Evolutionary conservation across 1,140 invertebrate genomes (phyloP).

Genomic region (Mesaphorura yosii): DNA sequence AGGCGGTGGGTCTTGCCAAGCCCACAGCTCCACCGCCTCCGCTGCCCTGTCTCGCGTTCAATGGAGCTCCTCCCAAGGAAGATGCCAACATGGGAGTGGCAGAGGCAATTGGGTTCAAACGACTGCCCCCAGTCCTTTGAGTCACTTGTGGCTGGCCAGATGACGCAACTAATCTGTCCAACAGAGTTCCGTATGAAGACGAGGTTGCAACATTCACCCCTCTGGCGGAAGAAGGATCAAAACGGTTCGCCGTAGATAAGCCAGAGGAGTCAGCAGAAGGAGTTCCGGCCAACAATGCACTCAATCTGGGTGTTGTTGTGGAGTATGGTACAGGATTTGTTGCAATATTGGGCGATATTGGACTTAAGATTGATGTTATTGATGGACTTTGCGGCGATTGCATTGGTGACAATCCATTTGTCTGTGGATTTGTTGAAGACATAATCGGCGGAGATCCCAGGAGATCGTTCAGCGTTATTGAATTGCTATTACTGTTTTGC

Average conservation of each 20-base stretch:
- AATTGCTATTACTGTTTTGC: neutral
- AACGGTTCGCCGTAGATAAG: neutral
- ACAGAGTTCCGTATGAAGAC: constrained; percentile 21
- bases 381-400: constrained; percentile 1
- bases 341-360: constrained; percentile 4
- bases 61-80: neutral
- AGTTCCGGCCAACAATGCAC: constrained; percentile 25
- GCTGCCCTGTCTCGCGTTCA: too few relatives aligned
- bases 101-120: constrained; percentile 29
- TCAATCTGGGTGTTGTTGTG: constrained; percentile 23
- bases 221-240: neutral
- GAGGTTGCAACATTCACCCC: neutral
- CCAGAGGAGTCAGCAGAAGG: constrained; percentile 24
- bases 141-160: constrained; percentile 12
- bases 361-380: constrained; percentile 14
- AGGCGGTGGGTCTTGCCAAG: constrained; percentile 6
- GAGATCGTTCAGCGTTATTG: constrained; percentile 25
- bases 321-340: neutral
- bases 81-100: constrained; percentile 29
- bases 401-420: neutral
- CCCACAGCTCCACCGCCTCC: too few relatives aligned
- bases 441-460: constrained; percentile 26
- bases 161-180: constrained; percentile 24
- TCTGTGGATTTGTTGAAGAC: neutral
- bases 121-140: constrained; percentile 14